Evolutionary conservation across 1,140 invertebrate species (phyloP).

Genomic region (Hestina assimilis): DNA sequence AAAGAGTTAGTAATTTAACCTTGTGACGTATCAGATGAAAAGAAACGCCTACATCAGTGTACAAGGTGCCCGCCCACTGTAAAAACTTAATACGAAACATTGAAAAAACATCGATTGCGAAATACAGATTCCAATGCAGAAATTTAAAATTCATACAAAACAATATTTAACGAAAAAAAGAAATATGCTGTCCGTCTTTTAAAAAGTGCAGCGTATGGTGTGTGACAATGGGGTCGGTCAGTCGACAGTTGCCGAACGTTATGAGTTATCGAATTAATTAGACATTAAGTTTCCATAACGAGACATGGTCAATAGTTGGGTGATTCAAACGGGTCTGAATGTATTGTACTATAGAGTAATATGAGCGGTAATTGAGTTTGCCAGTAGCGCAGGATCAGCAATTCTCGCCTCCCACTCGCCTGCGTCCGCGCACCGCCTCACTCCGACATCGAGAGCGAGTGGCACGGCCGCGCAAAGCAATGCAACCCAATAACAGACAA

Average conservation of each 20-base stretch:
- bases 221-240: background rate
- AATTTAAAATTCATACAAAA: background rate
- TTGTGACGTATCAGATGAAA: slow-evolving; percentile 44
- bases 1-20: slow-evolving; percentile 36
- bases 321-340: slow-evolving; percentile 11
- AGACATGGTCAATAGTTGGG: slow-evolving; percentile 11
- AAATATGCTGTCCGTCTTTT: background rate
- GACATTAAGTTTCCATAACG: slow-evolving; percentile 12
- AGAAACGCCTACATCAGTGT: slow-evolving; percentile 60
- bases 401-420: slow-evolving; percentile 47
- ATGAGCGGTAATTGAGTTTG: slow-evolving; percentile 49
- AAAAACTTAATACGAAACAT: slow-evolving; percentile 40
- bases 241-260: background rate
- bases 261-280: background rate
- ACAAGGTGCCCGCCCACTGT: slow-evolving; percentile 64
- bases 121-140: background rate
- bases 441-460: slow-evolving; percentile 42
- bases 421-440: slow-evolving; percentile 59
- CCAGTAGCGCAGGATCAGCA: slow-evolving; percentile 54
- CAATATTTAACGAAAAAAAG: background rate
- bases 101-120: background rate
- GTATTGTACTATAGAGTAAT: slow-evolving; percentile 16
- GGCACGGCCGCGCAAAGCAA: slow-evolving; percentile 42
- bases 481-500: slow-evolving; percentile 36
- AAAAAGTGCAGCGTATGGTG: too few species aligned